Evolutionary conservation across 1,140 invertebrate species (phyloP).

Genomic region (Branchinecta lindahli): DNA sequence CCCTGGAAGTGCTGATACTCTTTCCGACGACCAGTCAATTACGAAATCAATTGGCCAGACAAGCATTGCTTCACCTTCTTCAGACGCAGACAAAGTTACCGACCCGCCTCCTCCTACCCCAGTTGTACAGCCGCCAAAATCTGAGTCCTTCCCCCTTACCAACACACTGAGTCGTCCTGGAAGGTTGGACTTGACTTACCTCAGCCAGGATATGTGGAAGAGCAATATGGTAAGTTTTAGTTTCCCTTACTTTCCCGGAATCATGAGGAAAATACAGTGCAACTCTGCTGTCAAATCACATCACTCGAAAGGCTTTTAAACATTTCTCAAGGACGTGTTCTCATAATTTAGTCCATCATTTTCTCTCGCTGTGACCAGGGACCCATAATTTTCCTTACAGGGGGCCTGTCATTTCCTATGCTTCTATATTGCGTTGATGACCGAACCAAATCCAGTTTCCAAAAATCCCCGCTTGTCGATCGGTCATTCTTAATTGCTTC

Average conservation of each 20-base stretch:
- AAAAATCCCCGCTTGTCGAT: too few species aligned
- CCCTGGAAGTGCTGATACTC: slow-evolving; percentile 28
- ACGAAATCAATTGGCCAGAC: background rate
- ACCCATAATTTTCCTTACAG: too few species aligned
- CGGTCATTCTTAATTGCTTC: too few species aligned
- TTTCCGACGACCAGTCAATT: slow-evolving; percentile 25
- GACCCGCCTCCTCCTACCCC: slow-evolving; percentile 22
- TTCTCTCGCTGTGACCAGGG: too few species aligned
- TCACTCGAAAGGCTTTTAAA: too few species aligned
- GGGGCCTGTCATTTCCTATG: too few species aligned
- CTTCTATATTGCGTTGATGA: too few species aligned
- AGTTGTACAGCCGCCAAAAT: slow-evolving; percentile 22
- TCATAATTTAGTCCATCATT: too few species aligned
- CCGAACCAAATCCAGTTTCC: too few species aligned
- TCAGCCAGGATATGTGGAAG: background rate
- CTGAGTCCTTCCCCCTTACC: background rate
- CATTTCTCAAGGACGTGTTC: too few species aligned
- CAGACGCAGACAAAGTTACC: background rate
- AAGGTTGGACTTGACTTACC: background rate
- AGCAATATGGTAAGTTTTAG: background rate
- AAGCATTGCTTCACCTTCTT: background rate
- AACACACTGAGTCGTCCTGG: slow-evolving; percentile 19
- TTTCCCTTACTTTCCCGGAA: background rate
- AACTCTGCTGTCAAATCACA: too few species aligned
- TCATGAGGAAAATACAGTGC: too few species aligned